A percentile compares a stretch with the other conserved stretches of the same genome.
Conservation (phyloP, 2,113 vertebrate genomes). For the Philantomba maxwellii region DNA sequence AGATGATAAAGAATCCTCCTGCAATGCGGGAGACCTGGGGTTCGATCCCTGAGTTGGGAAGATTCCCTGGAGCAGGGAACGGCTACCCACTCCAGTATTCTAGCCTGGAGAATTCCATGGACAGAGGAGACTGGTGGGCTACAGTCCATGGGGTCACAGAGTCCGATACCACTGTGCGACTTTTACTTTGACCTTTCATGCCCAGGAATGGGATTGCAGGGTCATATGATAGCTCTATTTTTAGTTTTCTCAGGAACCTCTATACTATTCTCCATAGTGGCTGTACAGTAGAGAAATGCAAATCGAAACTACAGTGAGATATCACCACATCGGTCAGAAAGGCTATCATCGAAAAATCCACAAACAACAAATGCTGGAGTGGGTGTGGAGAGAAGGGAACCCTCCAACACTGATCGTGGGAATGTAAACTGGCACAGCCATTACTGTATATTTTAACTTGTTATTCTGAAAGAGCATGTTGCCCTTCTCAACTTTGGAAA, state of each 20-base stretch:
- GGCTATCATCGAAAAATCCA: not conserved
- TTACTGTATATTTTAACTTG: not conserved
- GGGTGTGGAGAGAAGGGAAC: not conserved
- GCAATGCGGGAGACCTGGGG: no score
- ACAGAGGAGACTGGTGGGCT: not conserved
- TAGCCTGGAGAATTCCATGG: not conserved
- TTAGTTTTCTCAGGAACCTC: not conserved
- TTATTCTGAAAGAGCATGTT: not conserved
- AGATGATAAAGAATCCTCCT: no score
- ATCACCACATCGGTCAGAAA: not conserved
- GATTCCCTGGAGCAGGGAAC: no score
- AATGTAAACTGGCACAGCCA: not conserved
- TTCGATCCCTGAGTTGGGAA: no score
- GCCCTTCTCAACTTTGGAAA: not conserved
- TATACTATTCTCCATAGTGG: not conserved
- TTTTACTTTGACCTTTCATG: not conserved
- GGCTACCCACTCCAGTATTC: not conserved
- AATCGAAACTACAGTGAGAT: not conserved
- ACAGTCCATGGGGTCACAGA: not conserved
- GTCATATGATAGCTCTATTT: not conserved
- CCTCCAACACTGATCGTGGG: not conserved
- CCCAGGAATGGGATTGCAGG: not conserved
- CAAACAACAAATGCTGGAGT: not conserved
- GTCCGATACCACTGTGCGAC: not conserved
- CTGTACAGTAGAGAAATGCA: not conserved